Base-by-base conservation (phyloP, 37 sponge, comb jelly and placozoan genomes). In the Chondrilla cf. caribensis region DNA sequence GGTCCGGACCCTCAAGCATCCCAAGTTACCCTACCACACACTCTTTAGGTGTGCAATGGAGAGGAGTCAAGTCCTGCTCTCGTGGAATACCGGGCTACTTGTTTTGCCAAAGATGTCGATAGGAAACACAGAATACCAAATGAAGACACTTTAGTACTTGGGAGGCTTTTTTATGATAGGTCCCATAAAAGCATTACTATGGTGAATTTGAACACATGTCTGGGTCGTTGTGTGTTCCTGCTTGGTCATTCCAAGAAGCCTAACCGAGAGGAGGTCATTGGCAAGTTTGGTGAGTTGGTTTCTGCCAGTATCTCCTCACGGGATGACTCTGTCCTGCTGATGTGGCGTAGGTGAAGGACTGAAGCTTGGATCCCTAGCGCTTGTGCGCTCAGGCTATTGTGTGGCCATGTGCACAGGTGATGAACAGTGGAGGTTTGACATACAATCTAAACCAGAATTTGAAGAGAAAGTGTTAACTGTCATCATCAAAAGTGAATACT, bases 321-420 rank as follows among this genome's bases (percentile, higher is more conserved):
- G n/a, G 51, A 14, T 47, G 11, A 47, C 51, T 47, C 51, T 47
- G 51, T 47, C 51, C 11, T 47, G 51, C 51, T 47, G 6, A 6
- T 47, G 9, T 37, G 22, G 5, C 28, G 22, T 26, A 86, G 87
- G 87, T 81, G 90, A 89, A 82, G 90, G 90, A 2, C 40, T 89
- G 43, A 89, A 89, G 64, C n/a, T 89, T 15, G 90, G 90, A 24
- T 80, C 90, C 2, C 75, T 89, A 40, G 82, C 86, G 22, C 59
- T 89, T 17, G 51, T 85, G 26, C 85, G 90, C 7, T 65, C 35
- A 18, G 79, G 82, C 1, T 58, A 80, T 64, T 35, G 57, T 6
- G 85, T 89, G 9, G 39, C 44, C 26, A 55, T 89, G 65, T 39
- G 75, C 18, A 89, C 90, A n/a, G 66, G 80, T 19, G 32, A 47